These are phyloP conservation scores for Dynastes maya DNA, from an alignment of 2,888 invertebrate species.

Conservation along the genomic window DNA sequence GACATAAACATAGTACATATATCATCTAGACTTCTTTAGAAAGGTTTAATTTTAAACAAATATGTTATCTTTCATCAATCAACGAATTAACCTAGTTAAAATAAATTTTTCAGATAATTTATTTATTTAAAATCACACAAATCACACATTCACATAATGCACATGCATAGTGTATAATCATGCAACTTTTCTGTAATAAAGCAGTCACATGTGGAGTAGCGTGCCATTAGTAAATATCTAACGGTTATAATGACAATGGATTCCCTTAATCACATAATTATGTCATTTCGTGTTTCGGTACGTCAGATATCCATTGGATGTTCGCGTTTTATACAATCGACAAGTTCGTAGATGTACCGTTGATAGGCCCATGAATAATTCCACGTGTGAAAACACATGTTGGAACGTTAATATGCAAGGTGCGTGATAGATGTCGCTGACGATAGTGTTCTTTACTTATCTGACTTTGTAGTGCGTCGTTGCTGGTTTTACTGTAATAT, in stretches of 20 bases:
- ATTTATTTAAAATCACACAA: too few species aligned
- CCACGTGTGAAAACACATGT: slow-evolving; percentile 68
- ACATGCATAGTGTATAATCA: too few species aligned
- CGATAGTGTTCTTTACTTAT: slow-evolving; percentile 59
- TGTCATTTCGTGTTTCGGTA: slow-evolving; percentile 63
- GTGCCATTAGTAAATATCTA: slow-evolving; percentile 27
- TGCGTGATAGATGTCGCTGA: slow-evolving; percentile 67
- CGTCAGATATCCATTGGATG: slow-evolving; percentile 58
- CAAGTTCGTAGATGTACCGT: slow-evolving; percentile 56
- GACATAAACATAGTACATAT: too few species aligned
- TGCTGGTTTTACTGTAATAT: slow-evolving; percentile 59
- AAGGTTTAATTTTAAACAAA: too few species aligned
- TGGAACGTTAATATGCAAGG: slow-evolving; percentile 66
- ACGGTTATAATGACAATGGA: slow-evolving; percentile 56
- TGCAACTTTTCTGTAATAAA: too few species aligned
- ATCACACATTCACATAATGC: too few species aligned
- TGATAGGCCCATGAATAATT: slow-evolving; percentile 64
- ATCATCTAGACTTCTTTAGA: too few species aligned
- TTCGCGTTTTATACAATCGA: slow-evolving; percentile 61
- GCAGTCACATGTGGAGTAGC: not conserved
- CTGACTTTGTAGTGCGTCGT: slow-evolving; percentile 49
- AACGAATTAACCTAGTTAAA: too few species aligned
- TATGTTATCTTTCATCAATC: too few species aligned
- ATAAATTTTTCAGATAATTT: too few species aligned
- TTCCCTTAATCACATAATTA: slow-evolving; percentile 67